A percentile compares a stretch with the other conserved stretches of the same genome.
phyloP scores from a whole-genome alignment of 1,140 invertebrate species.

The Goniozus legneri region DNA sequence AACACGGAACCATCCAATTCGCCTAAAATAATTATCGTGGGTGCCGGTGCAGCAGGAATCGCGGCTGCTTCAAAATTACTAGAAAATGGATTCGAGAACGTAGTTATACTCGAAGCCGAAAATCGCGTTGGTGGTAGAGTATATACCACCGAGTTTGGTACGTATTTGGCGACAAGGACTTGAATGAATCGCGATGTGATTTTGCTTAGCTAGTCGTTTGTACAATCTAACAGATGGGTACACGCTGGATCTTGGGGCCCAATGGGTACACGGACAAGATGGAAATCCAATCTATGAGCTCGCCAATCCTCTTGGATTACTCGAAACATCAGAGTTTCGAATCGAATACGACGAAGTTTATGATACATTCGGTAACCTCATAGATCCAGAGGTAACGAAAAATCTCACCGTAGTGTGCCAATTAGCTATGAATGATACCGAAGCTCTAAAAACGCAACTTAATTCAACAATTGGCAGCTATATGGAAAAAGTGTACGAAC shows the following conservation, averaged over 20 bases:
- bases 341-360: background rate
- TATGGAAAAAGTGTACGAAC: background rate
- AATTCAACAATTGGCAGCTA: background rate
- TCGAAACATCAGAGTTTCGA: constrained; percentile 7
- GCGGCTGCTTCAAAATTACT: constrained; percentile 57
- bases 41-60: constrained; percentile 60
- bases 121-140: constrained; percentile 70
- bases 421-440: background rate
- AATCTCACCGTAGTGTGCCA: constrained; percentile 42
- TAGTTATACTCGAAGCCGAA: constrained; percentile 67
- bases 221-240: constrained; percentile 54
- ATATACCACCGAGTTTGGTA: constrained; percentile 59
- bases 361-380: constrained; percentile 10
- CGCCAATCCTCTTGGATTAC: constrained; percentile 49
- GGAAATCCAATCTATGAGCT: constrained; percentile 65
- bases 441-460: background rate
- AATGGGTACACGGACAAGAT: constrained; percentile 79
- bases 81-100: constrained; percentile 54
- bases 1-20: too few species aligned
- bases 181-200: too few species aligned
- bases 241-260: constrained; percentile 76
- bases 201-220: too few species aligned
- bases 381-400: constrained; percentile 14
- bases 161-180: too few species aligned
- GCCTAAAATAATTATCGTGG: constrained; percentile 54